phyloP scores from a whole-genome alignment of 2,113 vertebrate genomes.

The Gracilinanus agilis region DNA sequence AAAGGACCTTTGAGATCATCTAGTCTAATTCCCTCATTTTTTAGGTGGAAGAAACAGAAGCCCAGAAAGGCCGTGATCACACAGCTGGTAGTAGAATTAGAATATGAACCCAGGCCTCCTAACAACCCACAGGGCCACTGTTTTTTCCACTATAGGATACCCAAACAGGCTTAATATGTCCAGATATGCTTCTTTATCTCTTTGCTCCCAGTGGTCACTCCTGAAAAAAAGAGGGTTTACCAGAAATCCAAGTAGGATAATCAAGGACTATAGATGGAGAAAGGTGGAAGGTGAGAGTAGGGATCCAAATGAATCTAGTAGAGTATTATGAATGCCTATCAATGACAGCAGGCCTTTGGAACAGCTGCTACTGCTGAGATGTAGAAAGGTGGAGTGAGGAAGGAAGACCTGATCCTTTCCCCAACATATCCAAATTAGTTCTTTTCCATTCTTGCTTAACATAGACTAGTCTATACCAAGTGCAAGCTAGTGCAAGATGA shows the following conservation, averaged over 20 bases:
- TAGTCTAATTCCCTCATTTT: background rate
- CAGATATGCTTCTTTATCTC: background rate
- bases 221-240: background rate
- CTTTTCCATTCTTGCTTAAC: background rate
- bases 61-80: background rate
- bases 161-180: background rate
- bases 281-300: background rate
- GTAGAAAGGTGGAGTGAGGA: background rate
- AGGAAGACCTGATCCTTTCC: background rate
- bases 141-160: background rate
- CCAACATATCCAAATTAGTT: background rate
- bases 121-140: background rate
- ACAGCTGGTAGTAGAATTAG: background rate
- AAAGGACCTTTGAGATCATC: background rate
- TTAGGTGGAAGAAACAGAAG: background rate
- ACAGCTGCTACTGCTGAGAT: background rate
- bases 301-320: background rate
- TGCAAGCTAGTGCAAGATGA: background rate
- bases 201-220: background rate
- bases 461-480: background rate
- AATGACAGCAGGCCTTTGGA: background rate
- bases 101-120: background rate
- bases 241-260: background rate
- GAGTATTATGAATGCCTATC: background rate
- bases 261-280: background rate